These are phyloP conservation scores for Ormyrus labotus DNA, from an alignment of 2,888 invertebrate species.

Conservation along the genomic window DNA sequence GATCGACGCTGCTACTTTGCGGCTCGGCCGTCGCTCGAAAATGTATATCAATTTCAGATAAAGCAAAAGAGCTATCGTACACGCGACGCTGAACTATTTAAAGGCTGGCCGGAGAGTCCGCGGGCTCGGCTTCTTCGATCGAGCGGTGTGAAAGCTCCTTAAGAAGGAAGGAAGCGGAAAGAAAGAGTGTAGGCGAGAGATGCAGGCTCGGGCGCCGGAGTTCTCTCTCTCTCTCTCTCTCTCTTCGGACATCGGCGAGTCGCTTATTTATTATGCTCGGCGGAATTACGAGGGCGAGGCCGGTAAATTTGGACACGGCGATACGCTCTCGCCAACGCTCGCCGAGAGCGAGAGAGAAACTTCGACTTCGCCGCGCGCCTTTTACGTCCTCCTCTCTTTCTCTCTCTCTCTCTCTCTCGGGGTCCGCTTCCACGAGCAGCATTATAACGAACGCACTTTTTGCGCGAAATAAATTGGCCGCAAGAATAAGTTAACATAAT, in stretches of 20 bases:
- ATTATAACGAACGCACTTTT: slow-evolving; percentile 26
- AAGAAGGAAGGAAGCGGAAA: neutral
- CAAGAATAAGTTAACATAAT: slow-evolving; percentile 34
- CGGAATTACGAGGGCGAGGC: slow-evolving; percentile 47
- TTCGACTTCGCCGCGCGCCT: slow-evolving; percentile 22
- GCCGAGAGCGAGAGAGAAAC: slow-evolving; percentile 6
- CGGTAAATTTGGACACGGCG: slow-evolving; percentile 25
- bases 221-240: too few species aligned
- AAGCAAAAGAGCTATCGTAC: too few species aligned
- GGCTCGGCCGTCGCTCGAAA: too few species aligned
- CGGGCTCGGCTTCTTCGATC: too few species aligned
- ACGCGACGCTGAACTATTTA: too few species aligned
- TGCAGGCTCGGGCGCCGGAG: neutral
- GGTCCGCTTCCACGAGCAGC: neutral
- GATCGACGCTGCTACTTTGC: too few species aligned
- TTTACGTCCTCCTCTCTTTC: slow-evolving; percentile 15
- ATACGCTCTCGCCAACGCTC: slow-evolving; percentile 13
- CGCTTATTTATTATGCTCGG: slow-evolving; percentile 39
- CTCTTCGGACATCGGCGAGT: neutral
- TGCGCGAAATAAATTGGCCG: slow-evolving; percentile 35
- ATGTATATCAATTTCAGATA: too few species aligned
- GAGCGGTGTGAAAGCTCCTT: too few species aligned
- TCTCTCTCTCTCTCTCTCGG: neutral
- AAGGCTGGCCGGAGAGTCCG: too few species aligned
- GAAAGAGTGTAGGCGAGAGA: neutral